Evolutionary conservation across 2,113 vertebrate genomes (phyloP), one percentile per base, ranked within the genome.

Genomic region (Phaethornis superciliosus): DNA sequence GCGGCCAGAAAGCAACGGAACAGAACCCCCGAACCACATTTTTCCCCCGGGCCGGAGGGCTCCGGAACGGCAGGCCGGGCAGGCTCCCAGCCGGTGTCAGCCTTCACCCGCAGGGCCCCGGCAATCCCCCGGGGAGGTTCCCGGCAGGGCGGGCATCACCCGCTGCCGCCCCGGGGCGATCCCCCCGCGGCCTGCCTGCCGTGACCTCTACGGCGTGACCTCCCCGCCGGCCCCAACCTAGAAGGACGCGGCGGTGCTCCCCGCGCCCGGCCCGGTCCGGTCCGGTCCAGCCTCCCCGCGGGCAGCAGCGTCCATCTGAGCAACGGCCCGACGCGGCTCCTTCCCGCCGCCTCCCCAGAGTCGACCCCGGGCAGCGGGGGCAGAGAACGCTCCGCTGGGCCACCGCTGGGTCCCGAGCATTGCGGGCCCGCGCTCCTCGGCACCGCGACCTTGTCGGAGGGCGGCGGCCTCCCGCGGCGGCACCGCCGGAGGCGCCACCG

Each of bases 51-150:
- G 5, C 44, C 44, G 44, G 17, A 46, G 17, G 16, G 44, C 44
- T 49, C 47, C 3, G 18, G 15, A 20, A 6, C 0, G 62, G 11
- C 55, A 0, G 35, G 7, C 5, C 4, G 1, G 18, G 42, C 58
- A 6, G 16, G 47, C 22, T 35, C 26, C 3, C 52, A 22, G 59
- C 7, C 0, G 46, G 46, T 46, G 46, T 46, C 19, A 46, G 16
- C 46, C 46, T 46, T 46, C 16, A 18, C 46, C 18, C 46, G 9
- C 46, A 20, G 46, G 46, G 46, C 18, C 24, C 40, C 1, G 10
- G 10, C 40, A 40, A 12, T 40, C 11, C 40, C 40, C 40, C 40
- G 37, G 23, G 12, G 42, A 9, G 15, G 44, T 17, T 14, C 33
- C 33, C 3, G 6, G 22, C 40, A 19, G 46, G 46, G 46, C 15